A percentile compares a stretch with the other conserved stretches of the same genome.
These are phyloP conservation scores for Oreochromis grahami DNA, from an alignment of 2,797 vertebrate species.

Conservation along the genomic window DNA sequence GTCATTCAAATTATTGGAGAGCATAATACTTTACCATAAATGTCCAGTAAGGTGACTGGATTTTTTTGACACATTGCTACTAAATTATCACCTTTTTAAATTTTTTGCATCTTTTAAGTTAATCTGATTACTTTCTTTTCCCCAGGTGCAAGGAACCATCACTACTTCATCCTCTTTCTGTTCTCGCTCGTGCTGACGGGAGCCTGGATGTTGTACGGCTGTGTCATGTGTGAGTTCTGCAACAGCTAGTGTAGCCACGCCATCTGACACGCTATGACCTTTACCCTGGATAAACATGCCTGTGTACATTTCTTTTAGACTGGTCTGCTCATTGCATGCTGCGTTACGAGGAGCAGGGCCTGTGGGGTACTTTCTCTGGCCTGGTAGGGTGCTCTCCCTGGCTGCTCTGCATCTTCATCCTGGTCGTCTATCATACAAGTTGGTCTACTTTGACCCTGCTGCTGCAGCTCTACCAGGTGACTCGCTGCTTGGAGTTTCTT, in stretches of 20 bases:
- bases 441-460: slow-evolving; percentile 81
- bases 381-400: slow-evolving; percentile 86
- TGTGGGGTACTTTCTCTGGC: slow-evolving; percentile 74
- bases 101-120: not conserved
- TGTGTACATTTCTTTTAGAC: slow-evolving; percentile 68
- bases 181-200: slow-evolving; percentile 74
- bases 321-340: slow-evolving; percentile 82
- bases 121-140: not conserved
- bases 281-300: not conserved
- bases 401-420: slow-evolving; percentile 81
- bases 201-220: slow-evolving; percentile 83
- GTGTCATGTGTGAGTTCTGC: slow-evolving; percentile 81
- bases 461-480: slow-evolving; percentile 88
- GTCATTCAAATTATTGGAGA: not conserved
- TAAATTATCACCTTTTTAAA: not conserved
- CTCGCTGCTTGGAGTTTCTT: not conserved
- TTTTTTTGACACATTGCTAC: not conserved
- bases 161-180: slow-evolving; percentile 86
- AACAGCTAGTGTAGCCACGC: fast-evolving
- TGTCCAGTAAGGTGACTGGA: not conserved
- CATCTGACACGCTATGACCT: not conserved
- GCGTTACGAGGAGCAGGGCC: slow-evolving; percentile 77
- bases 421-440: slow-evolving; percentile 79
- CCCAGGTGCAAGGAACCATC: slow-evolving; percentile 90
- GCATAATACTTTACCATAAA: not conserved